A percentile compares a stretch with the other conserved stretches of the same genome.
phyloP scores from a whole-genome alignment of 2,113 vertebrate species.

The Oreocharis arfaki region DNA sequence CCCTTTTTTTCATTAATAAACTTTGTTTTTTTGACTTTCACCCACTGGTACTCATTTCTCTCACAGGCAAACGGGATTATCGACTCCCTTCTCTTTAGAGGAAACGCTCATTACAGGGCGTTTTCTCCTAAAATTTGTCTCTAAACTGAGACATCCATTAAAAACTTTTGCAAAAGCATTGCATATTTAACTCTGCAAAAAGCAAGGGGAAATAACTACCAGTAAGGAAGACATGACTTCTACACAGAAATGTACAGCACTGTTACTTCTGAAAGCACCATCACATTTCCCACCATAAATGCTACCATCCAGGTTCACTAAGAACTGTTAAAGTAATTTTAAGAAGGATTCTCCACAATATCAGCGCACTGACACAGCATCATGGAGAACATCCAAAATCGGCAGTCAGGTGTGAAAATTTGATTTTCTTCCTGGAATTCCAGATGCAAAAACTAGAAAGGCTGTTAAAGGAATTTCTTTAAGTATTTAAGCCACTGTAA shows the following conservation, averaged over 20 bases:
- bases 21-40: background rate
- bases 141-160: background rate
- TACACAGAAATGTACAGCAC: background rate
- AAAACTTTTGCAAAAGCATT: background rate
- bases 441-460: background rate
- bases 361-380: background rate
- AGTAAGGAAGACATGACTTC: background rate
- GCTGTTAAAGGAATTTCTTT: background rate
- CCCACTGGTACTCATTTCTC: background rate
- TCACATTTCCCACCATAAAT: background rate
- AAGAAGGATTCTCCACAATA: background rate
- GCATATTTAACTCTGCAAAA: background rate
- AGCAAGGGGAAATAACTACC: background rate
- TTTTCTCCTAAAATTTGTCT: background rate
- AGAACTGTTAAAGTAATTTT: slow-evolving; percentile 3
- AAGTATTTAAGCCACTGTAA: background rate
- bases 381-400: background rate
- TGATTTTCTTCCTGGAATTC: background rate
- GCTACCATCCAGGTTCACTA: background rate
- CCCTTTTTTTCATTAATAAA: background rate
- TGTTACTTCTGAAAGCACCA: background rate
- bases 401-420: background rate
- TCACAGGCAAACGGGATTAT: background rate
- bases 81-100: background rate
- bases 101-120: rapidly evolving